A percentile compares a stretch with the other conserved stretches of the same genome.
Evolutionary conservation across 2,797 vertebrate genomes (phyloP).

Genomic region (Urosaurus nigricauda): DNA sequence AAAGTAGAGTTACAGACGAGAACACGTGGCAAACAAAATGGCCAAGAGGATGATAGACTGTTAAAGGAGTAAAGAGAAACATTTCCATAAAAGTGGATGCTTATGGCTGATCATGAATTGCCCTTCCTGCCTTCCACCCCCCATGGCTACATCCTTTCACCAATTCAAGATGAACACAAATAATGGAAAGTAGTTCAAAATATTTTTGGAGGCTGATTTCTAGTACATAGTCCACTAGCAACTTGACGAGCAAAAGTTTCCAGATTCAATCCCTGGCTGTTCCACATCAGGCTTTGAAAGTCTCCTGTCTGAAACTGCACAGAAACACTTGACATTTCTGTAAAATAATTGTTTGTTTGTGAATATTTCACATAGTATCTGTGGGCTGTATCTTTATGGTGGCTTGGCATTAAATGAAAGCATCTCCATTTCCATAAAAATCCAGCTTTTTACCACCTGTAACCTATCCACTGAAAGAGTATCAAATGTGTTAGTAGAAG

Average conservation of each 20-base stretch:
- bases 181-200: background rate
- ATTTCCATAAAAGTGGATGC: conserved; percentile 23
- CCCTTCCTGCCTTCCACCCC: too few species aligned
- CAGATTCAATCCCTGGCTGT: too few species aligned
- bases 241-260: too few species aligned
- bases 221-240: too few species aligned
- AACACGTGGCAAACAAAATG: conserved; percentile 32
- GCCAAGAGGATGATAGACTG: background rate
- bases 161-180: conserved; percentile 34
- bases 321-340: background rate
- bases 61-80: conserved; percentile 31
- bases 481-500: background rate
- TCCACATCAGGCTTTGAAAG: too few species aligned
- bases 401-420: background rate
- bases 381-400: background rate
- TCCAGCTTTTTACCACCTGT: background rate
- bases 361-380: background rate
- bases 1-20: conserved; percentile 28
- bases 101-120: conserved; percentile 25
- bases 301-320: too few species aligned
- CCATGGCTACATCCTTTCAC: too few species aligned
- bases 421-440: background rate
- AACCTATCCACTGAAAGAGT: background rate
- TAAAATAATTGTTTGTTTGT: background rate
- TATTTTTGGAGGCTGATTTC: too few species aligned